phyloP scores from a whole-genome alignment of 2,888 invertebrate species.

The Synergus japonicus region DNA sequence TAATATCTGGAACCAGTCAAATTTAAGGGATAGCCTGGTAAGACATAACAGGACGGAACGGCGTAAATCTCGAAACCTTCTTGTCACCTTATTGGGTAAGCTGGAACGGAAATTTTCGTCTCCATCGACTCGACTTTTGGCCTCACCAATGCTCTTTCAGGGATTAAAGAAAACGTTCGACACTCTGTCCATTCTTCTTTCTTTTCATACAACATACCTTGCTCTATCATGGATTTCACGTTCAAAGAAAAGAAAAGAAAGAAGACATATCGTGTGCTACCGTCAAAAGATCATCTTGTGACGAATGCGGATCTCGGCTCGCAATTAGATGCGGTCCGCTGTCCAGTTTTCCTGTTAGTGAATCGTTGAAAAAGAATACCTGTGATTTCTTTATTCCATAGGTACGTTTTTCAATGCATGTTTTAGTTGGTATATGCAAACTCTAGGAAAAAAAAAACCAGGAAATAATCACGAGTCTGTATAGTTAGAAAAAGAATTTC shows the following conservation, averaged over 20 bases:
- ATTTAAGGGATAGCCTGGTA: conserved; percentile 59
- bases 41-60: conserved; percentile 67
- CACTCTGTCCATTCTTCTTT: conserved; percentile 50
- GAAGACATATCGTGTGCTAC: conserved; percentile 51
- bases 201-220: conserved; percentile 48
- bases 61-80: conserved; percentile 67
- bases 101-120: conserved; percentile 55
- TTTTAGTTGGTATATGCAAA: no score
- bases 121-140: conserved; percentile 52
- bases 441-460: no score
- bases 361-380: conserved; percentile 41
- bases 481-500: no score
- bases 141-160: conserved; percentile 52
- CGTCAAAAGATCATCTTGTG: conserved; percentile 64
- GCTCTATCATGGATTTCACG: conserved; percentile 30
- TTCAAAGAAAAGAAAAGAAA: conserved; percentile 43
- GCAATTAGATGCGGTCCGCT: conserved; percentile 69
- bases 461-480: no score
- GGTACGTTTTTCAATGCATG: not conserved
- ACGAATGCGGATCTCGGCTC: conserved; percentile 67
- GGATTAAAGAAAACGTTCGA: conserved; percentile 62
- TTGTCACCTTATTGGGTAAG: conserved; percentile 52
- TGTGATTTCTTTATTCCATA: conserved; percentile 28
- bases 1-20: conserved; percentile 73
- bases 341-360: conserved; percentile 54